Conservation (phyloP, 2,113 vertebrate genomes). For the Speoplatyrhinus poulsoni region DNA sequence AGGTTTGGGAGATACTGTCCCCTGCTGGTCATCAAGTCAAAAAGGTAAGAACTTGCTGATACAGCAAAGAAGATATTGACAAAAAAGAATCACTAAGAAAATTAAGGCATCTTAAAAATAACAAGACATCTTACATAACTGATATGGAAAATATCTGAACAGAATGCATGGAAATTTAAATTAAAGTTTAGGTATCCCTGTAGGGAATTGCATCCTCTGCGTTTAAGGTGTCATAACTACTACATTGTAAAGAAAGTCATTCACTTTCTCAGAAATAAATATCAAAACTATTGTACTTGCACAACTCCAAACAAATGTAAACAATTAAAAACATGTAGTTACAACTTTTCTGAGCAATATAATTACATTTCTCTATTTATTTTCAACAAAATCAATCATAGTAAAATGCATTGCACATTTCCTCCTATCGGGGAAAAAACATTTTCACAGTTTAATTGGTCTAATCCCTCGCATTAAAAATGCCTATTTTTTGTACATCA, state of each 20-base stretch:
- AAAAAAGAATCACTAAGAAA: conserved; percentile 25
- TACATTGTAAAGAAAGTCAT: not conserved
- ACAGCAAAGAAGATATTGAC: conserved; percentile 55
- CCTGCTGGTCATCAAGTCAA: conserved; percentile 63
- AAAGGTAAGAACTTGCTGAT: conserved; percentile 63
- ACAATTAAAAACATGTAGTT: too few species aligned
- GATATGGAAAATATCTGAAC: not conserved
- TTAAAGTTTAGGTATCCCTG: not conserved
- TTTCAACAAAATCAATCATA: conserved; percentile 21
- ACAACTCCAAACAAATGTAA: not conserved
- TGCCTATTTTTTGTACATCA: conserved; percentile 25
- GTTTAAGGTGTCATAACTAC: too few species aligned
- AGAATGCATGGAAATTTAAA: not conserved
- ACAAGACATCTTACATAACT: not conserved
- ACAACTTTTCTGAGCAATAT: conserved; percentile 20
- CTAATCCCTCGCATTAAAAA: conserved; percentile 15
- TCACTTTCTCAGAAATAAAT: conserved; percentile 11
- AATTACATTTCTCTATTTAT: conserved; percentile 36
- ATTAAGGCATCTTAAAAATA: conserved; percentile 4
- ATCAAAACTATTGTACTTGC: conserved; percentile 2
- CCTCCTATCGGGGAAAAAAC: conserved; percentile 22
- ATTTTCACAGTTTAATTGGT: conserved; percentile 74
- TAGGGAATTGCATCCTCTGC: not conserved
- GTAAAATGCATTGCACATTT: conserved; percentile 73
- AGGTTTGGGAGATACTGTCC: conserved; percentile 60